These are phyloP conservation scores for Lampris megalopsis DNA, from an alignment of 2,113 vertebrate genomes.

Conservation along the genomic window DNA sequence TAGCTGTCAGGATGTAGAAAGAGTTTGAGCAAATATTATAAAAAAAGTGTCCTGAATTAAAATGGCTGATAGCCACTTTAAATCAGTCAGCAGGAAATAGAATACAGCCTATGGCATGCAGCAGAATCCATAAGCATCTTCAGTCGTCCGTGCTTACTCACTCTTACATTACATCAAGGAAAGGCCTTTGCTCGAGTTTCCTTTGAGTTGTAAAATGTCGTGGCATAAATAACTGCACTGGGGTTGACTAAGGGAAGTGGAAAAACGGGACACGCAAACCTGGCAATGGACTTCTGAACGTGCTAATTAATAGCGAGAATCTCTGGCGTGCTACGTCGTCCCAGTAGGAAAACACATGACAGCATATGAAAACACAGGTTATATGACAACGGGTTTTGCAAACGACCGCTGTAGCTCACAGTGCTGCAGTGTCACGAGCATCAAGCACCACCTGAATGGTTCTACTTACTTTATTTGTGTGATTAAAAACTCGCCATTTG, in stretches of 20 bases:
- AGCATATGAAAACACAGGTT: not conserved
- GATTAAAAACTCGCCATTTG: slow-evolving; percentile 2
- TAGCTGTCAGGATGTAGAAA: too few relatives aligned
- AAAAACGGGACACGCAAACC: slow-evolving; percentile 10
- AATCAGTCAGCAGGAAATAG: slow-evolving; percentile 5
- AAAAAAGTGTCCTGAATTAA: not conserved
- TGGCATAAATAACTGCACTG: slow-evolving; percentile 14
- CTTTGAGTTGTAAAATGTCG: not conserved
- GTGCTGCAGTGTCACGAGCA: not conserved
- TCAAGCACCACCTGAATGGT: not conserved
- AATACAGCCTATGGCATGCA: too few relatives aligned
- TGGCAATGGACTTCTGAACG: not conserved
- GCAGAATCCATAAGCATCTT: too few relatives aligned
- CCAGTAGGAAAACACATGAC: not conserved
- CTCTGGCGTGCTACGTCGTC: slow-evolving; percentile 6
- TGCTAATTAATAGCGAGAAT: slow-evolving; percentile 20
- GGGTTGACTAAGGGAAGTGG: slow-evolving; percentile 1
- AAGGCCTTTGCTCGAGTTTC: slow-evolving; percentile 2
- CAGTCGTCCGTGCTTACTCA: not conserved
- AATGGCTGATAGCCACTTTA: not conserved
- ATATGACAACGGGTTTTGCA: too few relatives aligned
- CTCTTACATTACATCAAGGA: not conserved
- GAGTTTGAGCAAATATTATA: too few relatives aligned
- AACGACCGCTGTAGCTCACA: not conserved
- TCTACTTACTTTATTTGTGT: slow-evolving; percentile 1